Percentiles rank a stretch among this genome's conserved stretches.
Conservation (phyloP, 1,140 invertebrate genomes). For the Augochlora pura region DNA sequence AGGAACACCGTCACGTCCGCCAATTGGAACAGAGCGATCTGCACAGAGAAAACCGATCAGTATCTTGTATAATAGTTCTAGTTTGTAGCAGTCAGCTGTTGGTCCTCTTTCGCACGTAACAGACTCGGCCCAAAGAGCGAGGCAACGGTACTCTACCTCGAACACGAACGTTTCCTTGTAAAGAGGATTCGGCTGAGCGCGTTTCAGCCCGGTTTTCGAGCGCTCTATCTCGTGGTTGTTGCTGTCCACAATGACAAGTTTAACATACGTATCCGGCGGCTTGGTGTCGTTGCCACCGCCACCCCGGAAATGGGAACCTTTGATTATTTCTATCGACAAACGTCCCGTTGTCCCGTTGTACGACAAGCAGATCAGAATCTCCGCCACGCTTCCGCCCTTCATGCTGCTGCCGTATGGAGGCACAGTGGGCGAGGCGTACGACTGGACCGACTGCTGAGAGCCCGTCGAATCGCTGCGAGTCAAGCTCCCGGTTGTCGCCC, state of each 20-base stretch:
- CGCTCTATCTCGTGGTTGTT: conserved; percentile 95
- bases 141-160: conserved; percentile 83
- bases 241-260: conserved; percentile 93
- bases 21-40: conserved; percentile 96
- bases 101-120: too few species aligned
- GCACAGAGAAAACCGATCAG: background rate
- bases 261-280: conserved; percentile 96
- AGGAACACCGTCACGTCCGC: conserved; percentile 97
- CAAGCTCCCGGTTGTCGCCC: conserved; percentile 83
- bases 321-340: conserved; percentile 94
- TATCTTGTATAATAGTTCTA: too few species aligned
- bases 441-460: conserved; percentile 92
- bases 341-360: conserved; percentile 96
- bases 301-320: conserved; percentile 94
- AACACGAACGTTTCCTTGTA: conserved; percentile 98
- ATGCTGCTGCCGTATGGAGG: conserved; percentile 84
- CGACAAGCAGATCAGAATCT: conserved; percentile 92
- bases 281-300: conserved; percentile 81
- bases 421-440: conserved; percentile 74
- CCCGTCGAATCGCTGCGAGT: conserved; percentile 95
- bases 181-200: conserved; percentile 96
- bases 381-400: conserved; percentile 89
- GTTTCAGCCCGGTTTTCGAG: conserved; percentile 93
- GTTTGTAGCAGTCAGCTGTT: too few species aligned
- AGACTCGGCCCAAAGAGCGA: too few species aligned